phyloP scores from a whole-genome alignment of 2,113 vertebrate species.

The Cyphomyrus discorhynchus region DNA sequence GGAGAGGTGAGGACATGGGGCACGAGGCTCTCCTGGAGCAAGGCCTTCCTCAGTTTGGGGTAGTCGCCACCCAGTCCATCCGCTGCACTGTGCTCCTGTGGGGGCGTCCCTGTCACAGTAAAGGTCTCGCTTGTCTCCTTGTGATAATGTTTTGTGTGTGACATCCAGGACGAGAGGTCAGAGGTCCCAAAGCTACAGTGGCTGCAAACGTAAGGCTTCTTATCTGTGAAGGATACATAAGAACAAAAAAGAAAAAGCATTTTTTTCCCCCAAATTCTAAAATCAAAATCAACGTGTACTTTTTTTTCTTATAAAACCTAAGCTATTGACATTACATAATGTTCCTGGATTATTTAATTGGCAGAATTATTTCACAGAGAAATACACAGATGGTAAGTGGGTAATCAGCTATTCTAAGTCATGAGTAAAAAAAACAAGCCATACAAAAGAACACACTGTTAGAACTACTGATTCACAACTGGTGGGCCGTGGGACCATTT shows the following conservation, averaged over 20 bases:
- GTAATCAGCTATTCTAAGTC: not conserved
- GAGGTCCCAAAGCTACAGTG: constrained; percentile 61
- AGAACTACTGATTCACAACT: not conserved
- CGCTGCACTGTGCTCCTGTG: not conserved
- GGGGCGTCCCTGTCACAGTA: not conserved
- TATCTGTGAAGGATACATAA: constrained; percentile 57
- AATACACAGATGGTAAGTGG: not conserved
- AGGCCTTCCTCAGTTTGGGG: constrained; percentile 61
- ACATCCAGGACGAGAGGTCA: constrained; percentile 44
- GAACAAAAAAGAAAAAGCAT: not conserved
- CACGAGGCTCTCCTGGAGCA: constrained; percentile 43
- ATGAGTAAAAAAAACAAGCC: not conserved
- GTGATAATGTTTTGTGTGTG: constrained; percentile 41
- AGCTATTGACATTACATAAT: not conserved
- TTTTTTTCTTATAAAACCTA: not conserved
- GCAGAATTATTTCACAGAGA: not conserved
- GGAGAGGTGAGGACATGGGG: constrained; percentile 15
- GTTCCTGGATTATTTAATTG: not conserved
- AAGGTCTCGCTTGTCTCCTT: constrained; percentile 15
- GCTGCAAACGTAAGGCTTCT: constrained; percentile 64
- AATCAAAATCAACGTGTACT: not conserved
- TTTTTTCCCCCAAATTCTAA: not conserved
- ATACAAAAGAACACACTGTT: not conserved
- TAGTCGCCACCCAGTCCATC: constrained; percentile 42
- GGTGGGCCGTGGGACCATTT: not conserved